Conservation (phyloP, 2,888 invertebrate genomes). For the Therioaphis trifolii region DNA sequence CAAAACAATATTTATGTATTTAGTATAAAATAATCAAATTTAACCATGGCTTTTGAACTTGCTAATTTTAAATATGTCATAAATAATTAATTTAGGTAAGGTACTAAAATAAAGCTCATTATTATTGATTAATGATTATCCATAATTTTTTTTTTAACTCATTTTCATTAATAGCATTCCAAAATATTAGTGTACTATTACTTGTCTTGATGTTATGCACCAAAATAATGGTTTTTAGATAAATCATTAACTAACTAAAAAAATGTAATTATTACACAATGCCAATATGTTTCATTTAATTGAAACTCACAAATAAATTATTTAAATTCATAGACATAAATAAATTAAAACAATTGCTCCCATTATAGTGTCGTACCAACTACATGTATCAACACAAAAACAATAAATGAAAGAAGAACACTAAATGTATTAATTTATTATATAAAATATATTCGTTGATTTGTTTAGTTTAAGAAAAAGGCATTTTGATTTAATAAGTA, state of each 20-base stretch:
- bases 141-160: not conserved
- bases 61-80: too few species aligned
- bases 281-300: conserved; percentile 43
- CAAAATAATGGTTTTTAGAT: not conserved
- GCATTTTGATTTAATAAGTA: conserved; percentile 1
- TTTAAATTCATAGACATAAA: conserved; percentile 44
- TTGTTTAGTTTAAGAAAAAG: conserved; percentile 9
- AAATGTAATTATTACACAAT: conserved; percentile 26
- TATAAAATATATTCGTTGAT: not conserved
- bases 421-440: conserved; percentile 21
- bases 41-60: too few species aligned
- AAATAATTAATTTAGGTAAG: too few species aligned
- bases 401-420: conserved; percentile 13
- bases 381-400: conserved; percentile 48
- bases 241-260: not conserved
- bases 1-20: too few species aligned
- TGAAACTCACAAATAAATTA: conserved; percentile 48
- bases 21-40: too few species aligned
- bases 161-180: not conserved
- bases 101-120: too few species aligned
- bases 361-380: conserved; percentile 31
- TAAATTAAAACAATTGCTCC: conserved; percentile 40
- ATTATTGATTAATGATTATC: not conserved
- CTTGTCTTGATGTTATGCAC: not conserved
- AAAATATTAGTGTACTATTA: not conserved